phyloP scores from a whole-genome alignment of 2,888 invertebrate genomes.

The Eupelmus urozonus region DNA sequence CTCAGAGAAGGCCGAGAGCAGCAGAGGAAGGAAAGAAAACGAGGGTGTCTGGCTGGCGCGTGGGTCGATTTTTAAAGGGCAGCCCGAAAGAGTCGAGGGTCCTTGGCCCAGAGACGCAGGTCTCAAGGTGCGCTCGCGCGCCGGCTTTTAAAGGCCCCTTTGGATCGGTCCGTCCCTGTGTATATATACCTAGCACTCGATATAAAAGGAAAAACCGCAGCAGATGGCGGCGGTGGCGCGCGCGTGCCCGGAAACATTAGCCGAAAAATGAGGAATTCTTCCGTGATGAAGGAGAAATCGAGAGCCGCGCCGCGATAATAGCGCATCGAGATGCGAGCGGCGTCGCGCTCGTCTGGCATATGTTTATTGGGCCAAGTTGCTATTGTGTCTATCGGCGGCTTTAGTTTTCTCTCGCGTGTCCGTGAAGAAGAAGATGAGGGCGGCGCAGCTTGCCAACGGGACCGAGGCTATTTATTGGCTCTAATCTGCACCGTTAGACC shows the following conservation, averaged over 20 bases:
- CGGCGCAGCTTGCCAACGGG: conserved; percentile 52
- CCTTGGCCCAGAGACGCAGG: conserved; percentile 72
- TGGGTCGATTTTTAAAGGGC: conserved; percentile 69
- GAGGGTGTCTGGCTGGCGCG: conserved; percentile 1
- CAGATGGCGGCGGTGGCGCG: conserved; percentile 68
- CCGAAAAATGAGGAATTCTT: conserved; percentile 6
- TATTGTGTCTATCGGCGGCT: background rate
- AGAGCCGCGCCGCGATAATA: conserved; percentile 66
- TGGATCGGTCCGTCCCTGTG: background rate
- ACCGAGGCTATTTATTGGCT: background rate
- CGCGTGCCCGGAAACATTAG: conserved; percentile 63
- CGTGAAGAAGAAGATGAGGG: conserved; percentile 4
- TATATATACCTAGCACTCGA: background rate
- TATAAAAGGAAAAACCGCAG: conserved; percentile 56
- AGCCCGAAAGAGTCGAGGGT: conserved; percentile 65
- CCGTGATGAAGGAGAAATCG: conserved; percentile 4
- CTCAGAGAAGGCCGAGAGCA: conserved; percentile 10
- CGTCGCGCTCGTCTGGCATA: conserved; percentile 69
- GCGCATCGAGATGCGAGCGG: conserved; percentile 70
- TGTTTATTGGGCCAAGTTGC: conserved; percentile 63
- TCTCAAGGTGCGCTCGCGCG: conserved; percentile 75
- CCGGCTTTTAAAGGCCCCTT: conserved; percentile 72
- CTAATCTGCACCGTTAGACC: conserved; percentile 38
- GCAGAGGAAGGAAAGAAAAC: conserved; percentile 40
- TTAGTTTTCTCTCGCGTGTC: conserved; percentile 1